A percentile compares a stretch with the other conserved stretches of the same genome.
These are phyloP conservation scores for Trochalopteron elliotii DNA, from an alignment of 2,113 vertebrate genomes.

Conservation along the genomic window DNA sequence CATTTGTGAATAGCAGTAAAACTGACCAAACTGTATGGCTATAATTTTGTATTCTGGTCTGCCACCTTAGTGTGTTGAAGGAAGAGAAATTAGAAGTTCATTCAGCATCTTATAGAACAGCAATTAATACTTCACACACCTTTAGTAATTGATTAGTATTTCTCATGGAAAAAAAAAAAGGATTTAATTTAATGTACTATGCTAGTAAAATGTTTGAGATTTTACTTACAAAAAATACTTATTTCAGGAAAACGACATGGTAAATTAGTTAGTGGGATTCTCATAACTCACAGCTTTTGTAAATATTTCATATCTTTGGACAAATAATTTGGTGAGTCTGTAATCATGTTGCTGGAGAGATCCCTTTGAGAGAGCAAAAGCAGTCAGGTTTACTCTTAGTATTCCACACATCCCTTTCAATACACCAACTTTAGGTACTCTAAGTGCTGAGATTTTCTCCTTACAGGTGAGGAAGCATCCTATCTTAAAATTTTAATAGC, in stretches of 20 bases:
- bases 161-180: not conserved
- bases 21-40: not conserved
- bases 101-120: not conserved
- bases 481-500: not conserved
- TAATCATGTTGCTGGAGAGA: slow-evolving; percentile 77
- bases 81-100: not conserved
- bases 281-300: slow-evolving; percentile 77
- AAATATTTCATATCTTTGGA: slow-evolving; percentile 77
- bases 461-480: not conserved
- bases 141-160: not conserved
- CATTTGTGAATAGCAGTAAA: not conserved
- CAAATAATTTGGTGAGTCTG: slow-evolving; percentile 64
- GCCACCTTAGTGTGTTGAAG: not conserved
- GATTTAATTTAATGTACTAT: not conserved
- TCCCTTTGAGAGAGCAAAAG: slow-evolving; percentile 53
- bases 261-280: not conserved
- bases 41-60: not conserved
- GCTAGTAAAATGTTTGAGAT: not conserved
- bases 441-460: not conserved
- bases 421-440: not conserved
- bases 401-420: not conserved
- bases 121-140: not conserved
- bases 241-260: not conserved
- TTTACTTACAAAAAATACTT: slow-evolving; percentile 64
- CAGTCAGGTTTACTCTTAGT: not conserved